Evolutionary conservation across 2,888 invertebrate genomes (phyloP), one percentile per base, ranked within the genome.

Genomic region (Nesidiocoris tenuis): DNA sequence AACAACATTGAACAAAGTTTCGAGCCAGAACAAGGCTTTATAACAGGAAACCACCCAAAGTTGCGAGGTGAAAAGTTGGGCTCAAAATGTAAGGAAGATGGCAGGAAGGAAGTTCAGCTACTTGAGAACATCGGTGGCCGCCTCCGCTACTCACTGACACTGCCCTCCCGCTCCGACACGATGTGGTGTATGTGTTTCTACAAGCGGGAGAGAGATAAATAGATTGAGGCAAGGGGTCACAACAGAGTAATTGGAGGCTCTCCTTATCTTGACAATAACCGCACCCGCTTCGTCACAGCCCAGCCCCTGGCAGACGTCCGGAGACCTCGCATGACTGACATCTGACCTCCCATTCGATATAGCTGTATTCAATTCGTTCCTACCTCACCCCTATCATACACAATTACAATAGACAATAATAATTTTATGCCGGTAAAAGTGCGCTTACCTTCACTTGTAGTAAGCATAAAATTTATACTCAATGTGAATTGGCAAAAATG

Each of bases 261-360:
- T 39, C 39, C 39, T 39, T 39, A 39, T 39, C 39, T 39, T 39
- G 12, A 39, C 39, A 39, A 39, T 39, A 39, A 39, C 39, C 12
- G 39, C 39, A 12, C 39, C 39, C 39, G 39, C 39, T 39, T 39
- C 39, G 39, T 39, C 39, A 39, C 5, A 7, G 12, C 39, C 12
- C 39, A 7, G 39, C 39, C 39, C 39, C 3, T 12, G 39, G 39
- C 39, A 12, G 3, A 7, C 5, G 5, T 1, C 65, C 22, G 22
- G 12, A 16, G 5, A 23, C 23, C n/a, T 5, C 61, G 68, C 66
- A 1, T 65, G 16, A 7, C 16, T 16, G 56, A 18, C 9, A n/a
- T 74, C n/a, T 24, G 19, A 54, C 25, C 21, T 67, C 19, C 9
- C 25, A 25, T 72, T 72, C 21, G 17, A 65, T 61, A 17, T 17